phyloP scores from a whole-genome alignment of 53 echinoderm and acorn worm genomes.

The Zoroaster sp. region DNA sequence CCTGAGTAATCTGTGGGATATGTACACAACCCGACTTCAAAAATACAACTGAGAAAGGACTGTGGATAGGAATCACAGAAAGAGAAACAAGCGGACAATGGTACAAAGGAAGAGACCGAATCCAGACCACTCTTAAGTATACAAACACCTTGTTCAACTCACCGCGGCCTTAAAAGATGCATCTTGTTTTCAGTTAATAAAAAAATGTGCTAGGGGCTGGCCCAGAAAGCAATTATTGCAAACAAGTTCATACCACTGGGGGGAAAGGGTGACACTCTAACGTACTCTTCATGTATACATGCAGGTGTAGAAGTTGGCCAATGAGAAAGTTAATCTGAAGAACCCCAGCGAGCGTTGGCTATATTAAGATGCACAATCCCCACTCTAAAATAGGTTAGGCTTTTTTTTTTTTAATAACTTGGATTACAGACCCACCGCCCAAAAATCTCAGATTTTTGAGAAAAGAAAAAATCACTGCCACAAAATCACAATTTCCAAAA shows the following conservation, averaged over 20 bases:
- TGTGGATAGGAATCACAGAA: constrained; percentile 44
- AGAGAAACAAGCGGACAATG: constrained; percentile 41
- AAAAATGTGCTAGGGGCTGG: neutral
- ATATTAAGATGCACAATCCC: no score
- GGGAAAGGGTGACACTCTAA: no score
- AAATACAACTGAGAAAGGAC: constrained; percentile 12
- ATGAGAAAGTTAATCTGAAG: neutral
- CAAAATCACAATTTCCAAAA: no score
- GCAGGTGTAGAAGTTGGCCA: neutral
- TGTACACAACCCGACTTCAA: constrained; percentile 48
- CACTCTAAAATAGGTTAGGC: no score
- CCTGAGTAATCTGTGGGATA: constrained; percentile 43
- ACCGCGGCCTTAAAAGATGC: neutral
- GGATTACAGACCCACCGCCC: no score
- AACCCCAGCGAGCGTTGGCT: no score
- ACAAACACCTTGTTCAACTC: constrained; percentile 44
- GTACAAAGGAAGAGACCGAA: constrained; percentile 47
- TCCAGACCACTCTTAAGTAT: constrained; percentile 25
- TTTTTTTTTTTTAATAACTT: no score
- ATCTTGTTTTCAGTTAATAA: neutral
- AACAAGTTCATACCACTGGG: neutral
- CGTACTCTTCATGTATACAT: no score
- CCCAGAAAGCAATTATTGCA: neutral
- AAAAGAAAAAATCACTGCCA: no score
- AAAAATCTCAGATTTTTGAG: no score